These are phyloP conservation scores for Trogon melanurus DNA, from an alignment of 2,113 vertebrate species.

Conservation along the genomic window DNA sequence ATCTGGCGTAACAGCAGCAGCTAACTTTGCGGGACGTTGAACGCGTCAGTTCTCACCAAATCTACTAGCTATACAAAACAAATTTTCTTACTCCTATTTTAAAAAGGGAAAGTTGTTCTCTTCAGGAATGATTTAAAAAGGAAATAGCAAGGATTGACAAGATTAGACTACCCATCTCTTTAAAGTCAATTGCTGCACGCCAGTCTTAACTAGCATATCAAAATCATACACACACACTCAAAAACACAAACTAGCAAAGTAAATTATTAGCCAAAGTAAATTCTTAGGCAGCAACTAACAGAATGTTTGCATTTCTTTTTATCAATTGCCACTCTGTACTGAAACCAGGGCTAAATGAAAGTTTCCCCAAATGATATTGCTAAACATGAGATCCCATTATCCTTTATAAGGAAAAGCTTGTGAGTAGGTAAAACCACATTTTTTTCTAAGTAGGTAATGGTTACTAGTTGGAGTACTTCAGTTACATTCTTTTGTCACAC, in stretches of 20 bases:
- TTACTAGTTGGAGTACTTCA: neutral
- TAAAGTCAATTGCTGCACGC: neutral
- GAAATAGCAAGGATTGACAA: neutral
- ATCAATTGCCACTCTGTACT: neutral
- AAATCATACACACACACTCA: neutral
- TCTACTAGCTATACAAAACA: neutral
- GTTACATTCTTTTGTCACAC: slow-evolving; percentile 2
- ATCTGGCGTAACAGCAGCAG: neutral
- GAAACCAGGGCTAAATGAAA: neutral
- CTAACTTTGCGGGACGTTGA: neutral
- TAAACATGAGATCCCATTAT: neutral
- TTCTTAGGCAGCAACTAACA: neutral
- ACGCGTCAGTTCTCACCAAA: neutral
- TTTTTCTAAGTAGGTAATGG: slow-evolving; percentile 56
- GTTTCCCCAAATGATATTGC: neutral
- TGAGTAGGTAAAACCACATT: neutral
- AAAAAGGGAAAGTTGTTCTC: neutral
- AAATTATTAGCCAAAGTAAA: slow-evolving; percentile 54
- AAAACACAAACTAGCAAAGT: slow-evolving; percentile 21
- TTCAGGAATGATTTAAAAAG: neutral
- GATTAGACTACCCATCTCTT: neutral
- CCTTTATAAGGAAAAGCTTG: slow-evolving; percentile 39
- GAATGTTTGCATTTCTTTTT: slow-evolving; percentile 28
- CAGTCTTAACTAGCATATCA: neutral
- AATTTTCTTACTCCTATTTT: neutral